phyloP scores from a whole-genome alignment of 2,113 vertebrate genomes.

The Pterocles gutturalis region DNA sequence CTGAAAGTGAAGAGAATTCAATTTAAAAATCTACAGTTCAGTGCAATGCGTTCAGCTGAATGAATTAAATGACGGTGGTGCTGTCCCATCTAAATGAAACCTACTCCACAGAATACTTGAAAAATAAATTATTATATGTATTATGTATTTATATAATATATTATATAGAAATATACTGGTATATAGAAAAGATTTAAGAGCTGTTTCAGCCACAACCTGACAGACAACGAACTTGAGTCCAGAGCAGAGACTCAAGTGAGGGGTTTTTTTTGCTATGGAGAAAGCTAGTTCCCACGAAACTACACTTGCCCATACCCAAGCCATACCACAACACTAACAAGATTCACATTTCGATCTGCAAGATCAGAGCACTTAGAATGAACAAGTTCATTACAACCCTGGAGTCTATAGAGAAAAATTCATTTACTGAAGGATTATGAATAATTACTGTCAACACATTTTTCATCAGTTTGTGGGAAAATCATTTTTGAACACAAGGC shows the following conservation, averaged over 20 bases:
- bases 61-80: not conserved
- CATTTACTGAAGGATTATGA: not conserved
- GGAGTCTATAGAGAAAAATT: not conserved
- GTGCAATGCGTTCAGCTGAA: not conserved
- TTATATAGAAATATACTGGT: not conserved
- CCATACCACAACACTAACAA: not conserved
- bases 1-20: not conserved
- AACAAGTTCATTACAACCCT: not conserved
- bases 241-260: not conserved
- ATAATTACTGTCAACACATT: not conserved
- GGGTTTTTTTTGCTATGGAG: not conserved
- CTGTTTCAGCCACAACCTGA: not conserved
- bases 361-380: not conserved
- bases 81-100: not conserved
- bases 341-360: not conserved
- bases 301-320: not conserved
- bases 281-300: not conserved
- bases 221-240: not conserved
- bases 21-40: not conserved
- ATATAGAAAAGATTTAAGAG: not conserved
- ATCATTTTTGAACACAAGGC: not conserved
- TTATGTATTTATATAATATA: not conserved
- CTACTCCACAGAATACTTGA: not conserved
- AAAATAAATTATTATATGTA: fast-evolving
- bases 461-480: not conserved